Conservation (phyloP, 1,140 invertebrate species). For the Musca domestica region DNA sequence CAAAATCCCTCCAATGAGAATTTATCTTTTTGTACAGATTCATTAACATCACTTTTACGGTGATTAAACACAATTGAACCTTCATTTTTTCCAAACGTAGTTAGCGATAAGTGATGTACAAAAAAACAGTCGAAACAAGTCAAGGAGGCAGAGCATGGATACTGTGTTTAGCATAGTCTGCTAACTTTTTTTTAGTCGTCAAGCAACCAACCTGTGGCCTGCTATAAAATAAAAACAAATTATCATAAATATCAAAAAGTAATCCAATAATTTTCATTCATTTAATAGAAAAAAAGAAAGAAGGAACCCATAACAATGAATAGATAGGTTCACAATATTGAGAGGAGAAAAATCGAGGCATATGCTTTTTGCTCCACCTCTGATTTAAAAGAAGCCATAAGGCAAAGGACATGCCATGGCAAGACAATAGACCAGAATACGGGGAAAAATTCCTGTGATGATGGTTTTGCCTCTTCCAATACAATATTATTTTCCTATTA, state of each 20-base stretch:
- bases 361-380: too few species aligned
- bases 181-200: not conserved
- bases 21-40: constrained; percentile 6
- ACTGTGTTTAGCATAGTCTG: too few species aligned
- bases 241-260: constrained; percentile 22
- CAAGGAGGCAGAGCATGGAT: too few species aligned
- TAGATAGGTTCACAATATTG: constrained; percentile 22
- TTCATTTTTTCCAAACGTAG: not conserved
- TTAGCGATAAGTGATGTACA: too few species aligned
- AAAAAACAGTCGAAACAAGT: too few species aligned
- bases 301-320: constrained; percentile 1
- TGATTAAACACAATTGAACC: constrained; percentile 21
- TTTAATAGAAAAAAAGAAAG: constrained; percentile 29
- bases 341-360: too few species aligned
- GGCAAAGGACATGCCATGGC: too few species aligned
- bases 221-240: constrained; percentile 38
- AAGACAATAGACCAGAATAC: too few species aligned
- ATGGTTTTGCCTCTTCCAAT: too few species aligned
- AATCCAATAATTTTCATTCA: constrained; percentile 15
- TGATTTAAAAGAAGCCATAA: too few species aligned
- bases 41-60: constrained; percentile 21
- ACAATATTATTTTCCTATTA: too few species aligned
- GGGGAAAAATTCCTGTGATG: too few species aligned
- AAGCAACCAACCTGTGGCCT: constrained; percentile 33
- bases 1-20: not conserved